These are phyloP conservation scores for Pelecanoides urinatrix DNA, from an alignment of 2,113 vertebrate genomes.

Conservation along the genomic window DNA sequence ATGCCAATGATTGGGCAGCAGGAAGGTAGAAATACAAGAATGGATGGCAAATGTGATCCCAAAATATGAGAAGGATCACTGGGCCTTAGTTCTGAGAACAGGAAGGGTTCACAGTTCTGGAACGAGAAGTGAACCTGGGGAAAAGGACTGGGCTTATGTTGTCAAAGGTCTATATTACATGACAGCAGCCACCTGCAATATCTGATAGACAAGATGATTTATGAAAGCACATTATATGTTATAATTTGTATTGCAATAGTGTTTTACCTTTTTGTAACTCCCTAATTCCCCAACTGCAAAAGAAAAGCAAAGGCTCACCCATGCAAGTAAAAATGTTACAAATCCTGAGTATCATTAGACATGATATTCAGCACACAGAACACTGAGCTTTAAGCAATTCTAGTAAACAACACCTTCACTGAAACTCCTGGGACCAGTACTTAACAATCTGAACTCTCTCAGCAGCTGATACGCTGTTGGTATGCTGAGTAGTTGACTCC, in stretches of 20 bases:
- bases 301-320: neutral
- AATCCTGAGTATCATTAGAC: neutral
- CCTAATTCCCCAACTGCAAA: neutral
- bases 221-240: neutral
- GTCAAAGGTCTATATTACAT: neutral
- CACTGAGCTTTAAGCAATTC: neutral
- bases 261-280: neutral
- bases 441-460: neutral
- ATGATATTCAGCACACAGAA: neutral
- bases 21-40: neutral
- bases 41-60: neutral
- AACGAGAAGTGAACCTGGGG: neutral
- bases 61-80: neutral
- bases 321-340: neutral
- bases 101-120: neutral
- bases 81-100: neutral
- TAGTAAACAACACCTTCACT: neutral
- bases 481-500: neutral
- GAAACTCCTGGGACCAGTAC: neutral
- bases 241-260: neutral
- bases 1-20: neutral
- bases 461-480: neutral
- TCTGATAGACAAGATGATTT: neutral
- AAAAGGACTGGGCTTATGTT: neutral
- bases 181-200: neutral